These are phyloP conservation scores for Pinctada fucata DNA, from an alignment of 2,888 invertebrate species.

Conservation along the genomic window DNA sequence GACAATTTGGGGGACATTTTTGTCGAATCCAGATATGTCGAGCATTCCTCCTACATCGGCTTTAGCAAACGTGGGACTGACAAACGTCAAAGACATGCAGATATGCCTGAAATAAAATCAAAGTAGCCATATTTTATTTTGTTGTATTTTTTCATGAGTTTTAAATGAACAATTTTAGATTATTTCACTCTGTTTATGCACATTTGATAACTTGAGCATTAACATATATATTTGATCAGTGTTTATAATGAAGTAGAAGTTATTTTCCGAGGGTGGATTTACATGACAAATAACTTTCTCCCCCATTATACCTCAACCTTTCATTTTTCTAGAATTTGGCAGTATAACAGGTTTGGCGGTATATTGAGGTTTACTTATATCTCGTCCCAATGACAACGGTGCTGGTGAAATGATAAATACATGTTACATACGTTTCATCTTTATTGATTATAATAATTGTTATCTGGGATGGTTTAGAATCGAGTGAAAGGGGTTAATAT, in stretches of 20 bases:
- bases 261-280: too few relatives aligned
- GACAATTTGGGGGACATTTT: conserved; percentile 74
- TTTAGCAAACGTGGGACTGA: conserved; percentile 74
- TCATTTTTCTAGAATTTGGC: too few relatives aligned
- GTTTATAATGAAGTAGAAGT: too few relatives aligned
- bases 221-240: too few relatives aligned
- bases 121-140: too few relatives aligned
- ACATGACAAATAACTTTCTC: too few relatives aligned
- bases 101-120: conserved; percentile 57
- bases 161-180: not conserved
- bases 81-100: conserved; percentile 69
- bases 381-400: too few relatives aligned
- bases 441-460: not conserved
- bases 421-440: not conserved
- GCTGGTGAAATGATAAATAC: not conserved
- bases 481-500: not conserved
- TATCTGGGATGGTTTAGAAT: not conserved
- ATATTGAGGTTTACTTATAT: too few relatives aligned
- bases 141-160: not conserved
- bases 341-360: too few relatives aligned
- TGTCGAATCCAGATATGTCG: conserved; percentile 77
- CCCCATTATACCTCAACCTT: too few relatives aligned
- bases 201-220: too few relatives aligned
- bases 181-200: too few relatives aligned
- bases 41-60: conserved; percentile 75